Evolutionary conservation across 2,797 vertebrate genomes (phyloP), one percentile per base, ranked within the genome.

Genomic region (Moxostoma hubbsi): DNA sequence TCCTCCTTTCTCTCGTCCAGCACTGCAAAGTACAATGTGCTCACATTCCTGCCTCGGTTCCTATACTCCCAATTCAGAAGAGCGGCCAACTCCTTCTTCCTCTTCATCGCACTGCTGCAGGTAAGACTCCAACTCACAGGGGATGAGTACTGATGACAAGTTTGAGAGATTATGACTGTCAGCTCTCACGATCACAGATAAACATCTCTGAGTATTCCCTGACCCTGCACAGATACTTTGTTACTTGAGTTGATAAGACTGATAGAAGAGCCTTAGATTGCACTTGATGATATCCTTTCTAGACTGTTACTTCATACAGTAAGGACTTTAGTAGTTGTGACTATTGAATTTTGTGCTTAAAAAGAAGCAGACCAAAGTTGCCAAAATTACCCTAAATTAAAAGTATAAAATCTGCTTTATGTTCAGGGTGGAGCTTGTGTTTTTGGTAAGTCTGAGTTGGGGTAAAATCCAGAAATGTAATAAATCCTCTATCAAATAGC

Each of bases 41-140:
- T 99, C 89, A 99, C 97, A 80, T 99, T 99, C 92, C 94, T 99
- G 65, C 98, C 98, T 71, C 96, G 97, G 71, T 99, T 99, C 93
- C 96, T 99, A 83, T 99, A 99, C 93, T 98, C 98, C 12, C 98
- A 99, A 91, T 99, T 99, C 94, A 95, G 97, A 92, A 96, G 98
- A 94, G 98, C 98, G 72, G 98, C 98, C 88, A 99, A 99, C 86
- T 95, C 98, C 47, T 99, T 99, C 94, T 99, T 99, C 85, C 97
- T 99, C 88, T 99, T 99, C 93, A 99, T 99, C 89, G 97, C 98
- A 66, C 94, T 99, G 85, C 93, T 99, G 90, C 98, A 99, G 97
- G 98, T 99, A 95, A 96, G 93, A 87, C 2, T 24, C 10, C 53
- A 64, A 64, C 16, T 9, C 54, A 5, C 54, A 24, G 73, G 45